A percentile compares a stretch with the other conserved stretches of the same genome.
These are phyloP conservation scores for Peribatodes rhomboidaria DNA, from an alignment of 2,888 invertebrate genomes.

Conservation along the genomic window DNA sequence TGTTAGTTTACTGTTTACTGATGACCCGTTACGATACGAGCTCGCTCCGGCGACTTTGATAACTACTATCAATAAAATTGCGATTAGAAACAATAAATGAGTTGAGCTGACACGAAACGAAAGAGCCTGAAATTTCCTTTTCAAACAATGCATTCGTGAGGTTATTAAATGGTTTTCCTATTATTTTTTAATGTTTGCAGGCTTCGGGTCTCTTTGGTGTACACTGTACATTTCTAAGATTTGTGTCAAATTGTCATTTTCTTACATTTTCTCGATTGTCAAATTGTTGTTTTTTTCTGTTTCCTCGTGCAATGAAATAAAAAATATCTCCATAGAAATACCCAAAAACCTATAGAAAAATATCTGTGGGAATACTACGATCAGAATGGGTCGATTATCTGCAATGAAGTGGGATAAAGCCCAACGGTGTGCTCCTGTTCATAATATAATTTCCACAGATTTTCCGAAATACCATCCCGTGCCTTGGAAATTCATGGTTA, in stretches of 20 bases:
- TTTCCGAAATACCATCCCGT: slow-evolving; percentile 80
- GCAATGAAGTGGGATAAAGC: slow-evolving; percentile 84
- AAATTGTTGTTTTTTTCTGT: not conserved
- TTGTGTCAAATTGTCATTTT: too few relatives aligned
- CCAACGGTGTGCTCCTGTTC: slow-evolving; percentile 72
- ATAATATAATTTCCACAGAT: slow-evolving; percentile 86
- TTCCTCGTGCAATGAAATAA: not conserved
- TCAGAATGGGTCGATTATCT: slow-evolving; percentile 68
- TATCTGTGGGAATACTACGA: not conserved
- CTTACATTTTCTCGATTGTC: too few relatives aligned
- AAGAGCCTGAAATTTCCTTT: too few relatives aligned
- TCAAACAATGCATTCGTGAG: too few relatives aligned
- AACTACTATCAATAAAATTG: not conserved
- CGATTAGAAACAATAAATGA: too few relatives aligned
- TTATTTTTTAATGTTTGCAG: too few relatives aligned
- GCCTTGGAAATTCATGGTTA: slow-evolving; percentile 86
- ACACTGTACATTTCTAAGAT: too few relatives aligned
- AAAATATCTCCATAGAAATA: not conserved
- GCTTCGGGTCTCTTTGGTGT: too few relatives aligned
- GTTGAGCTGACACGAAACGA: too few relatives aligned
- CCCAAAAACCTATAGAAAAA: too few relatives aligned
- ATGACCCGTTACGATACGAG: not conserved
- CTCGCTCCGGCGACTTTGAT: not conserved
- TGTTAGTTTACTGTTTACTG: slow-evolving; percentile 13
- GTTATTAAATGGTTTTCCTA: too few relatives aligned